Evolutionary conservation across 2,888 invertebrate species (phyloP), one percentile per base, ranked within the genome.

Genomic region (Serripes groenlandicus): DNA sequence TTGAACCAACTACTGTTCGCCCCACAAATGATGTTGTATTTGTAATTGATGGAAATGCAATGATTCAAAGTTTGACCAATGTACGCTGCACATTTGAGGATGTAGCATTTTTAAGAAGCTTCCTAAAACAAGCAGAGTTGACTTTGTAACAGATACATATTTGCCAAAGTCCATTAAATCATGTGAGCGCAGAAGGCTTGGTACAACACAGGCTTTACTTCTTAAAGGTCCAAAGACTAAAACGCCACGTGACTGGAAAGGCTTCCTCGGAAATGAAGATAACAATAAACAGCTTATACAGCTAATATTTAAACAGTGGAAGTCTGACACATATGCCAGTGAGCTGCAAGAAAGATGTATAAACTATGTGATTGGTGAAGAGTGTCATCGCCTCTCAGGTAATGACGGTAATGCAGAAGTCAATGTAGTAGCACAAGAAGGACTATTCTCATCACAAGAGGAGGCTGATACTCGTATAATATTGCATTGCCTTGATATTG

Each of bases 111-210:
- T 71, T 3, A 30, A 66, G 5, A 34, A 18, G 1, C 66, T 78
- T 5, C 34, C 72, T 2, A 64, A 64, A 30, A 3, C 62, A 30
- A 23, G 7, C 15, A 7, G 74, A 37, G 49, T 62, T 7, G 62
- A 74, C n/a, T 74, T 74, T 62, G n/a, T n/a, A n/a, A n/a, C n/a
- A n/a, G n/a, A 49, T 35, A 74, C 74, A 3, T 60, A 62, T n/a
- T 32, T 32, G 28, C n/a, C 34, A 7, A 28, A 4, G 3, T 74
- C 42, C 1, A 62, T 60, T 26, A 74, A 62, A 60, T 64, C 42
- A 1, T 74, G 11, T 30, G 74, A 74, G 34, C 26, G 74, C 21
- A 42, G 42, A 30, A 74, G n/a, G n/a, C n/a, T n/a, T n/a, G 74
- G 74, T 9, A 42, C 30, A 9, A 35, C 74, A 11, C 1, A 4